phyloP scores from a whole-genome alignment of 2,113 vertebrate species.

The Platysteira castanea region DNA sequence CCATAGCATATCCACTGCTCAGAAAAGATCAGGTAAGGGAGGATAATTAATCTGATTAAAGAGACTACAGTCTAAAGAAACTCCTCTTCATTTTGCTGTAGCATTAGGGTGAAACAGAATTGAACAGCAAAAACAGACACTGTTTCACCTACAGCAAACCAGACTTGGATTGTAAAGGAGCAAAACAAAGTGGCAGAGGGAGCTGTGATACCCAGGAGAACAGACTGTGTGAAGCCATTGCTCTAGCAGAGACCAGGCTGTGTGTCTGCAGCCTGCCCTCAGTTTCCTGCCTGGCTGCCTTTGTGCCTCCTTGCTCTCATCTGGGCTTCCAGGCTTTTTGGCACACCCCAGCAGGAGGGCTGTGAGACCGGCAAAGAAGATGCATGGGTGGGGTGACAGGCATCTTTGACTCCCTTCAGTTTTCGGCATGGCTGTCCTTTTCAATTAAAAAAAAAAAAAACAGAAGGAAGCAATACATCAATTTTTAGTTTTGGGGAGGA shows the following conservation, averaged over 20 bases:
- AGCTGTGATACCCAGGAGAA: neutral
- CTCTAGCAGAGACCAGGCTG: neutral
- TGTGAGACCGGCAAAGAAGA: rapidly evolving
- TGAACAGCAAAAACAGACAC: rapidly evolving
- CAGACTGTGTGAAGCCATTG: neutral
- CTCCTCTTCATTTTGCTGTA: neutral
- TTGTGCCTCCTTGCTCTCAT: neutral
- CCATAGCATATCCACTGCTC: neutral
- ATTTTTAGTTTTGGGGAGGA: neutral
- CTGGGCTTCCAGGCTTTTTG: neutral
- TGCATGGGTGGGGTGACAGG: neutral
- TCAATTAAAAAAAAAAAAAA: neutral
- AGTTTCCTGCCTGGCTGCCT: neutral
- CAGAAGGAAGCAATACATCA: neutral
- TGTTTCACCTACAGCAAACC: neutral
- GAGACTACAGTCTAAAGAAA: neutral
- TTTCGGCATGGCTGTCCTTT: neutral
- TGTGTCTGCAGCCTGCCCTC: rapidly evolving
- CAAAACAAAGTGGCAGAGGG: neutral
- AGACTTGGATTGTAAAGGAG: neutral
- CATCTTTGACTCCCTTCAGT: neutral
- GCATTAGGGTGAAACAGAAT: neutral
- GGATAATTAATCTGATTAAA: neutral
- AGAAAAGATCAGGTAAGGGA: neutral
- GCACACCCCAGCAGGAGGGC: neutral